phyloP scores from a whole-genome alignment of 2,113 vertebrate species.

The Hypanus sabinus region DNA sequence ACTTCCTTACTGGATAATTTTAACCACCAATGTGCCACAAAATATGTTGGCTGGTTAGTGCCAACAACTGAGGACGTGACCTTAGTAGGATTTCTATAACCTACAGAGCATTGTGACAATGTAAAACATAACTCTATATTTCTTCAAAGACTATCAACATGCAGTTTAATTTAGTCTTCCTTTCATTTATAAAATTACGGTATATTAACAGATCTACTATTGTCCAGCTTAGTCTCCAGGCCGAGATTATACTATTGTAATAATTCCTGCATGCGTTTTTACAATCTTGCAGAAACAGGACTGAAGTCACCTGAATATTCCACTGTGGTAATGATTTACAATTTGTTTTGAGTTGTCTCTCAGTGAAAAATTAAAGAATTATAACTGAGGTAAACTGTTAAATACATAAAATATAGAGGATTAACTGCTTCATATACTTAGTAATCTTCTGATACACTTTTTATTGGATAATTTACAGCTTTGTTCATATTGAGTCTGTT shows the following conservation, averaged over 20 bases:
- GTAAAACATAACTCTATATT: neutral
- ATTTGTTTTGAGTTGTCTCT: neutral
- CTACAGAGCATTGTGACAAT: neutral
- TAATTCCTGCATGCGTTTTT: neutral
- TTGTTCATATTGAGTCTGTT: neutral
- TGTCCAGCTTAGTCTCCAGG: neutral
- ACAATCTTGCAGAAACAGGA: neutral
- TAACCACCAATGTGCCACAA: constrained; percentile 33
- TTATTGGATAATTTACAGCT: neutral
- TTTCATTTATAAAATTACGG: neutral
- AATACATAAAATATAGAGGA: constrained; percentile 7
- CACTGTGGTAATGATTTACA: neutral
- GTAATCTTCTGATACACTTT: neutral
- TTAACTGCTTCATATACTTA: neutral
- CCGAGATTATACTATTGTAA: neutral
- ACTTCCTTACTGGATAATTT: constrained; percentile 34
- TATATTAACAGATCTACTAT: neutral
- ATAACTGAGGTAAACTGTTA: neutral
- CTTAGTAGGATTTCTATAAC: constrained; percentile 9
- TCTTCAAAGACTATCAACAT: neutral
- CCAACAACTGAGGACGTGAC: constrained; percentile 26
- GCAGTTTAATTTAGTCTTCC: neutral
- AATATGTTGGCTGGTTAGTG: constrained; percentile 34
- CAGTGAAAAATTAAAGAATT: neutral
- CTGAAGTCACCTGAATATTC: neutral